Percentiles rank a stretch among this genome's conserved stretches.
Evolutionary conservation across 2,888 invertebrate genomes (phyloP).

Genomic region (Drosophila prostipennis): DNA sequence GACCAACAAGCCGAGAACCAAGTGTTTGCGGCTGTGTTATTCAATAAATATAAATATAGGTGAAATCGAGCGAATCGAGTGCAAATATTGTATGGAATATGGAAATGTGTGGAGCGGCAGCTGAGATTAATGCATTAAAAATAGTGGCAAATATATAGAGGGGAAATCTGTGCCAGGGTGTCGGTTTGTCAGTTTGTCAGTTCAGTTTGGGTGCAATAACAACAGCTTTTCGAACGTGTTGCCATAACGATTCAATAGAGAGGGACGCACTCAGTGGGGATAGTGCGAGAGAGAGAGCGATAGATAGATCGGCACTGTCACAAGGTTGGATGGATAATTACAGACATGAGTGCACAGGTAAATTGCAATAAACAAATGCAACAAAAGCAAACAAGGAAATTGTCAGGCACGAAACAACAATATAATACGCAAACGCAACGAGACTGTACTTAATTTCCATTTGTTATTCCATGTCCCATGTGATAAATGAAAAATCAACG

Average conservation of each 20-base stretch:
- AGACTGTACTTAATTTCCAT: conserved; percentile 64
- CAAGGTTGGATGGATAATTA: conserved; percentile 73
- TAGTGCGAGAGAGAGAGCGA: conserved; percentile 10
- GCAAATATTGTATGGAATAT: conserved; percentile 51
- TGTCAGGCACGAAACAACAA: conserved; percentile 45
- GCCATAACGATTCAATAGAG: conserved; percentile 44
- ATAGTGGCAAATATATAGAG: conserved; percentile 6
- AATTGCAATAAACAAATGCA: conserved; percentile 49
- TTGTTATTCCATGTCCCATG: conserved; percentile 24
- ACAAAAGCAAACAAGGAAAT: conserved; percentile 67
- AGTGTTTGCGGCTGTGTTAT: conserved; percentile 25
- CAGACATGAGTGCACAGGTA: conserved; percentile 67
- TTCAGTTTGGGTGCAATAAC: conserved; percentile 32
- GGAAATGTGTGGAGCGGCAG: conserved; percentile 47
- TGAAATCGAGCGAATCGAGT: conserved; percentile 27
- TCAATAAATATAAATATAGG: conserved; percentile 27
- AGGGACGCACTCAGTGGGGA: conserved; percentile 23
- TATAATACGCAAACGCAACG: conserved; percentile 27
- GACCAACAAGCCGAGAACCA: conserved; percentile 51
- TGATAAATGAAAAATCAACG: conserved; percentile 27
- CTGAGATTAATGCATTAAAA: conserved; percentile 33
- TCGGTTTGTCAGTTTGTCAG: conserved; percentile 3
- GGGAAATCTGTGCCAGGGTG: conserved; percentile 44
- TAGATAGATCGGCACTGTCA: conserved; percentile 48
- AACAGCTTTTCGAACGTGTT: conserved; percentile 31